Evolutionary conservation across 2,113 vertebrate species (phyloP), one percentile per base, ranked within the genome.

Genomic region (Thomomys bottae): DNA sequence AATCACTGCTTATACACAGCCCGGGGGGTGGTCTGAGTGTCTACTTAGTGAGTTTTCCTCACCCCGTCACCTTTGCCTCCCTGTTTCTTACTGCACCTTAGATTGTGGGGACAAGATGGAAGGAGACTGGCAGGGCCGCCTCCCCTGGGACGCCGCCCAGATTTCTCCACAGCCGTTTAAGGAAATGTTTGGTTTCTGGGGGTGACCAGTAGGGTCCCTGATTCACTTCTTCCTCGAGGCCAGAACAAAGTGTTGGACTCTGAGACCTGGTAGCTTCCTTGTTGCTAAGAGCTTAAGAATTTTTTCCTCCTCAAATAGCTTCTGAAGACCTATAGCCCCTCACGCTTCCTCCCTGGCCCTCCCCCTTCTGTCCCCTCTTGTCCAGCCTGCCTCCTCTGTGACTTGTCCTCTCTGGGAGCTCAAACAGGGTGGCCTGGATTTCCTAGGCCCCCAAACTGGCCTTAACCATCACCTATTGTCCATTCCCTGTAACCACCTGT

Each of bases 331-430:
- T 6, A 68, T 14, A 26, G 3, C 14, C 2, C 7, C 5, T 28
- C 3, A 0, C 20, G 26, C 0, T 2, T 18, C 54, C 64, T 73
- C 26, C n/a, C 2, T 2, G 61, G 21, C 8, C 20, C 8, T 11
- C 26, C 26, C 68, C 73, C 75, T n/a, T 17, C 1, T 70, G 24
- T 30, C 14, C 7, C 2, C 28, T 1, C 2, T 9, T 20, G 20
- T 64, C 1, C 0, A 0, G 17, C 49, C 38, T 7, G 3, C 0
- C 1, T 5, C 36, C 24, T 57, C 38, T 54, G 49, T 12, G 9
- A 5, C 9, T n/a, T 57, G 45, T 57, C 59, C 3, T 14, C 42
- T 34, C 49, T 7, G 3, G 30, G 45, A 23, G n/a, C 67, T 14
- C 0, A 32, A 21, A 10, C 6, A 28, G 40, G 36, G 28, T 24